Conservation (phyloP, 2,797 vertebrate species). For the Cyprinodon diabolis region DNA sequence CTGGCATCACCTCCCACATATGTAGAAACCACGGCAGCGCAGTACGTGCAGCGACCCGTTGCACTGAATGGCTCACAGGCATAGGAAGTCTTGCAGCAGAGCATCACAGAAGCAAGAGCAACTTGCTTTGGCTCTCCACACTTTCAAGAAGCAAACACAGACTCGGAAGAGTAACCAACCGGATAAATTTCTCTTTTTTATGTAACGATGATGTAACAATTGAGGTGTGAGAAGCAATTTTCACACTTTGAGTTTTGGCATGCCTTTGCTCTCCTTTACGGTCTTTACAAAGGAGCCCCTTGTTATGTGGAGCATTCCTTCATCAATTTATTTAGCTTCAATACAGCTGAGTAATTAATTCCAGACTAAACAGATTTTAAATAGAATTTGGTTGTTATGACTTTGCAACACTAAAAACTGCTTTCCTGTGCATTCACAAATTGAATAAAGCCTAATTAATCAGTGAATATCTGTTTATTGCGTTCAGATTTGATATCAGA, state of each 20-base stretch:
- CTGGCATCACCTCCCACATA: conserved; percentile 71
- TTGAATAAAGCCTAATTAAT: too few species aligned
- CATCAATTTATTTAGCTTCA: neutral
- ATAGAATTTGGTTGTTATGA: neutral
- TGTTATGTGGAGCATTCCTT: neutral
- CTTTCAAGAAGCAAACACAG: conserved; percentile 2
- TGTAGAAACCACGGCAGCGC: conserved; percentile 65
- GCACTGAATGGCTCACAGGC: conserved; percentile 45
- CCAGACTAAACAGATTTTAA: neutral
- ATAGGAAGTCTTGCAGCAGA: conserved; percentile 73
- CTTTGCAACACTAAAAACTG: neutral
- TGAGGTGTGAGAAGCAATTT: neutral
- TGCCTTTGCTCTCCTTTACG: neutral
- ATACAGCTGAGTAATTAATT: neutral
- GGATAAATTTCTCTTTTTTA: neutral
- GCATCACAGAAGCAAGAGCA: conserved; percentile 32
- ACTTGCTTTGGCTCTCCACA: neutral
- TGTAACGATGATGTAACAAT: neutral
- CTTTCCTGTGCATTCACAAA: too few species aligned
- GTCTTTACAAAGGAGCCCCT: neutral
- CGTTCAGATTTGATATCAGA: too few species aligned
- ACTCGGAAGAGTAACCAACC: neutral
- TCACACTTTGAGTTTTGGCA: neutral
- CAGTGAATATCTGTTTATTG: too few species aligned
- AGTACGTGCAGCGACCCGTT: conserved; percentile 39